These are phyloP conservation scores for Cirrhinus mrigala DNA, from an alignment of 2,797 vertebrate species.

Conservation along the genomic window DNA sequence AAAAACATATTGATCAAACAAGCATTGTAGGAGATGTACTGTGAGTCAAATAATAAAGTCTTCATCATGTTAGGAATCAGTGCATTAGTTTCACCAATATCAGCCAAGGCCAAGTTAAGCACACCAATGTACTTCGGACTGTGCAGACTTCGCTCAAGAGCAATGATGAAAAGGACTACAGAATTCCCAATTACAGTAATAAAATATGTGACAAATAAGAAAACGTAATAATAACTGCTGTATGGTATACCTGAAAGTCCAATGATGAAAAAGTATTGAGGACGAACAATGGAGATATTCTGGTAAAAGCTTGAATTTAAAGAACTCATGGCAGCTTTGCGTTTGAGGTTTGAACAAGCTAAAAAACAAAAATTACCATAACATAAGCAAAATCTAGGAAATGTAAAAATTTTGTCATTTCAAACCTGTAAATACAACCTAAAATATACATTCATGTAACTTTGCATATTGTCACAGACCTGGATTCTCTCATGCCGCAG, in stretches of 20 bases:
- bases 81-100: conserved; percentile 57
- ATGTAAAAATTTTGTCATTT: not conserved
- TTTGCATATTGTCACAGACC: not conserved
- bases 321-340: conserved; percentile 1
- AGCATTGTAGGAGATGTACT: not conserved
- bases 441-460: not conserved
- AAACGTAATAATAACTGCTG: conserved; percentile 54
- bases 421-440: not conserved
- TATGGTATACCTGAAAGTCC: conserved; percentile 27
- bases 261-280: conserved; percentile 54
- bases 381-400: not conserved
- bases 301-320: conserved; percentile 24
- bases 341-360: not conserved
- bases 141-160: conserved; percentile 38
- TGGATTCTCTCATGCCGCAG: not conserved
- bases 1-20: not conserved
- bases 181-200: conserved; percentile 57
- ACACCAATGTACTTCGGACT: conserved; percentile 55
- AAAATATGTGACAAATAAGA: conserved; percentile 53
- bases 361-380: not conserved
- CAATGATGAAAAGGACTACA: conserved; percentile 58
- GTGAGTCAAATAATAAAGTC: not conserved
- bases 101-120: conserved; percentile 61
- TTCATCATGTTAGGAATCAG: conserved; percentile 24
- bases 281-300: conserved; percentile 46